Evolutionary conservation across 1,140 invertebrate species (phyloP).

Genomic region (Hylaeus volcanicus): DNA sequence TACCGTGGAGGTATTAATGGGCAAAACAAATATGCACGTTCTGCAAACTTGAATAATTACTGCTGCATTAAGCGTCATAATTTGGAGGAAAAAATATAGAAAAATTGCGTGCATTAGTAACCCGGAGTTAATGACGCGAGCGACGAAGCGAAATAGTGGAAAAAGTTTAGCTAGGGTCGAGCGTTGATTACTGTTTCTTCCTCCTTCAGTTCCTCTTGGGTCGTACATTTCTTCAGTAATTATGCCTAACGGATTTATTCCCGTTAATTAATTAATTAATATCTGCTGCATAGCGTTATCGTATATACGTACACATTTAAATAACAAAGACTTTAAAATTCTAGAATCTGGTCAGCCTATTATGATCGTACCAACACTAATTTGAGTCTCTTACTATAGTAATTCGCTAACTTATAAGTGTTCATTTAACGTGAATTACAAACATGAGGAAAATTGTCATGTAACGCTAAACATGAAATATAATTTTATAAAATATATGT

Average conservation of each 20-base stretch:
- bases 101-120: conserved; percentile 4
- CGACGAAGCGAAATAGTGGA: background rate
- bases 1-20: background rate
- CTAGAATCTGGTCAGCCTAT: no score
- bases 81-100: background rate
- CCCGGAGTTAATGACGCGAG: background rate
- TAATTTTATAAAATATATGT: no score
- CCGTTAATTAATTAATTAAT: background rate
- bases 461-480: no score
- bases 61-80: background rate
- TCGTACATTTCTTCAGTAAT: background rate
- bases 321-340: no score
- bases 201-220: background rate
- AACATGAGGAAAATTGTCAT: no score
- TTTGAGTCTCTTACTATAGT: no score
- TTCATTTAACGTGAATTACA: no score
- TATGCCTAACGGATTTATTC: background rate
- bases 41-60: background rate
- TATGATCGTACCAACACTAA: no score
- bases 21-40: background rate
- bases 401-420: no score
- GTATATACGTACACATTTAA: no score
- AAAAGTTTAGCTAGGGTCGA: background rate
- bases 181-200: conserved; percentile 4
- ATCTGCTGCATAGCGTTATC: background rate